Conservation (phyloP, 2,113 vertebrate species). For the Tamias sibiricus region DNA sequence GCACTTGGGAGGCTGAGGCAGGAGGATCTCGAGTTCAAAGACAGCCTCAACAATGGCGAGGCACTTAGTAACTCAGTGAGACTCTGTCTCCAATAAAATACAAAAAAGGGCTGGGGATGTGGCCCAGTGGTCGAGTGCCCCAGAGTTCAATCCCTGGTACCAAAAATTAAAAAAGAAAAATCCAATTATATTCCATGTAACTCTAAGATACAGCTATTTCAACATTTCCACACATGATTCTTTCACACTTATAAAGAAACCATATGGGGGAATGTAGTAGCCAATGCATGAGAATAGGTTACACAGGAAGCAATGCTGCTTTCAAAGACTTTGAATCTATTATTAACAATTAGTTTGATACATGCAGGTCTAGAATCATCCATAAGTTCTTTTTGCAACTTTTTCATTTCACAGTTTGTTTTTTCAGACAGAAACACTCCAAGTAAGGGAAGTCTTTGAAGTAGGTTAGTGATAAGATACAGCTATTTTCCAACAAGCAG, state of each 20-base stretch:
- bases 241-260: constrained; percentile 20
- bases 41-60: too few species aligned
- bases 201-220: neutral
- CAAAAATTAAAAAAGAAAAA: too few species aligned
- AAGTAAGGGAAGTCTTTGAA: constrained; percentile 38
- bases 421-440: constrained; percentile 31
- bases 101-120: too few species aligned
- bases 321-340: constrained; percentile 52
- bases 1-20: too few species aligned
- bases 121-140: too few species aligned
- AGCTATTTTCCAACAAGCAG: neutral
- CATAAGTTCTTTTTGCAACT: neutral
- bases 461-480: neutral
- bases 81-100: too few species aligned
- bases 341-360: constrained; percentile 35
- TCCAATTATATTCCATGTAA: neutral
- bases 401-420: constrained; percentile 28
- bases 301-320: neutral
- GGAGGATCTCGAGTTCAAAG: too few species aligned
- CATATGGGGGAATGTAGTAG: neutral
- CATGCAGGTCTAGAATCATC: neutral
- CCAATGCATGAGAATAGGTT: neutral
- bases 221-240: constrained; percentile 6
- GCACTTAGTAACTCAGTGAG: too few species aligned
- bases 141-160: too few species aligned